Percentiles rank a stretch among this genome's conserved stretches.
These are phyloP conservation scores for Helleia helle DNA, from an alignment of 2,888 invertebrate species.

Conservation along the genomic window DNA sequence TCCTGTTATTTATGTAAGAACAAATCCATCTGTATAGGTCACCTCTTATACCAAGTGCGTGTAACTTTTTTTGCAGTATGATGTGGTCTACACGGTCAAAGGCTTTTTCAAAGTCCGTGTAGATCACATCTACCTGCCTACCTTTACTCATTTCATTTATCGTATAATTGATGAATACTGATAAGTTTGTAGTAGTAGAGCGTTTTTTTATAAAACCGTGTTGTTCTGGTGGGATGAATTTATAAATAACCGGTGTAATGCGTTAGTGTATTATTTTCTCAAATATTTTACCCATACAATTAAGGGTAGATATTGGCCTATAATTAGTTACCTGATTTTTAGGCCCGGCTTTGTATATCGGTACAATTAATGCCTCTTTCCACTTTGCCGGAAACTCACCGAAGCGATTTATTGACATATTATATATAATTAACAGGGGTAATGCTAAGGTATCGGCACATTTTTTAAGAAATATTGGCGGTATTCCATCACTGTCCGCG, in stretches of 20 bases:
- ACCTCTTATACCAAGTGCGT: no score
- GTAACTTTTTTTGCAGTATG: not conserved
- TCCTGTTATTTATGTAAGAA: constrained; percentile 12
- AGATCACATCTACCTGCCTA: constrained; percentile 12
- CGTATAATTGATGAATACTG: constrained; percentile 1
- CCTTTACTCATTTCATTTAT: constrained; percentile 8
- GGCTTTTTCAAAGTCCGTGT: constrained; percentile 11
- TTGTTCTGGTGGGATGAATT: constrained; percentile 8
- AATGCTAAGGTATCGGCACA: no score
- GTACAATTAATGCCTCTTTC: no score
- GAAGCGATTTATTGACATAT: no score
- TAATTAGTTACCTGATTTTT: no score
- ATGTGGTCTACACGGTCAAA: no score
- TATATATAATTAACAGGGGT: no score
- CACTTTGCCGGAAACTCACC: no score
- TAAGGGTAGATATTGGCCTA: no score
- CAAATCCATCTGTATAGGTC: constrained; percentile 11
- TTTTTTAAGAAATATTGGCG: no score
- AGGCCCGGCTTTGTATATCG: no score
- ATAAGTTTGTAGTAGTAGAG: constrained; percentile 9
- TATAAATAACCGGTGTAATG: constrained; percentile 2
- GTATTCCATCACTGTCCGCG: no score
- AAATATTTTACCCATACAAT: constrained; percentile 1
- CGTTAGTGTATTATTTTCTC: constrained; percentile 7
- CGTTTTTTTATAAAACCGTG: constrained; percentile 11